These are phyloP conservation scores for Garra rufa DNA, from an alignment of 2,113 vertebrate species.

Conservation along the genomic window DNA sequence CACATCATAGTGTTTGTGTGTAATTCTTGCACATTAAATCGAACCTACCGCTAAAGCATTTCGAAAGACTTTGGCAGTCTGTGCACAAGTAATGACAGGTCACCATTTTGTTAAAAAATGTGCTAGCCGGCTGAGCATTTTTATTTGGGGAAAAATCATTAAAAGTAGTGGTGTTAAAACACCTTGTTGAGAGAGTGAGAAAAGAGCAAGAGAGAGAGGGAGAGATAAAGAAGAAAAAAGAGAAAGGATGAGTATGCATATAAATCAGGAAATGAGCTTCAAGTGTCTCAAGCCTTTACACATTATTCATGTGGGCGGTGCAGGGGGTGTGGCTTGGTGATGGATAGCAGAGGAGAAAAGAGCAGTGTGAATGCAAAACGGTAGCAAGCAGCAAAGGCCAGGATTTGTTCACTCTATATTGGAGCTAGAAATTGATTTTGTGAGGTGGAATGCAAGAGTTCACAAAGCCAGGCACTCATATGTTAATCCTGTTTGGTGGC, in stretches of 20 bases:
- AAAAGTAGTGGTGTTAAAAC: not conserved
- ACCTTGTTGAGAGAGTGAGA: not conserved
- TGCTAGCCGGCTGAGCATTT: not conserved
- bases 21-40: not conserved
- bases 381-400: slow-evolving; percentile 1
- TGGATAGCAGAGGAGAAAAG: not conserved
- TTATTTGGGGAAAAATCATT: not conserved
- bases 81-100: not conserved
- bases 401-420: not conserved
- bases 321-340: slow-evolving; percentile 9
- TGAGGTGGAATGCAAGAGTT: slow-evolving; percentile 1
- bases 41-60: not conserved
- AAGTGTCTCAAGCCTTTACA: not conserved
- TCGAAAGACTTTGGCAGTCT: not conserved
- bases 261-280: not conserved
- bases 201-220: not conserved
- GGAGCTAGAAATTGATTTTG: slow-evolving; percentile 12
- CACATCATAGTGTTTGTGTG: not conserved
- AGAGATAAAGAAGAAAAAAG: not conserved
- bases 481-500: not conserved
- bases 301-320: not conserved
- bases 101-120: not conserved
- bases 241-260: not conserved
- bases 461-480: slow-evolving; percentile 3
- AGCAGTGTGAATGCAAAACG: not conserved